phyloP scores from a whole-genome alignment of 2,113 vertebrate genomes.

The Xenopus laevis region DNA sequence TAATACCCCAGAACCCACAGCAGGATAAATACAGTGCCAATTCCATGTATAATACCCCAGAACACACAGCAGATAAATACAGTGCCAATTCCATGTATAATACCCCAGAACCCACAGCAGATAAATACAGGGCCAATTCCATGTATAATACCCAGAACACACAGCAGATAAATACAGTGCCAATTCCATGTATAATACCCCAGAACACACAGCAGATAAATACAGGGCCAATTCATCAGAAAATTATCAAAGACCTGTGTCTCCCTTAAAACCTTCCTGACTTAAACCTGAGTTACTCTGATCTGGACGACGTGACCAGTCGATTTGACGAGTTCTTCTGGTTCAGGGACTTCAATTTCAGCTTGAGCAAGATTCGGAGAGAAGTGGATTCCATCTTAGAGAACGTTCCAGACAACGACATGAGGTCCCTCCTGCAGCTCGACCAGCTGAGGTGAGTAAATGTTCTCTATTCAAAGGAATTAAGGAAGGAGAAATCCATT shows the following conservation, averaged over 20 bases:
- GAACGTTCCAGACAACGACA: slow-evolving; percentile 50
- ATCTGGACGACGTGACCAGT: slow-evolving; percentile 85
- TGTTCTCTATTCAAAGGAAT: slow-evolving; percentile 95
- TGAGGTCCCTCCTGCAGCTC: slow-evolving; percentile 70
- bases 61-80: too few relatives aligned
- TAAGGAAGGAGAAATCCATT: slow-evolving; percentile 82
- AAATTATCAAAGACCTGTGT: slow-evolving; percentile 83
- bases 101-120: too few relatives aligned
- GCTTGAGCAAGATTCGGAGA: slow-evolving; percentile 74
- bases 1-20: too few relatives aligned
- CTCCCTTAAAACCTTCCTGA: slow-evolving; percentile 86
- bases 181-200: too few relatives aligned
- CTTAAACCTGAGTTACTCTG: slow-evolving; percentile 88
- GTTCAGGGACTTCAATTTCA: slow-evolving; percentile 98
- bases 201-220: too few relatives aligned
- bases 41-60: too few relatives aligned
- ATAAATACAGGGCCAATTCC: too few relatives aligned
- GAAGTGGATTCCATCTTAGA: slow-evolving; percentile 76
- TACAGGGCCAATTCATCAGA: too few relatives aligned
- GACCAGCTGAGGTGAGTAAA: slow-evolving; percentile 88
- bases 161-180: too few relatives aligned
- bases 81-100: too few relatives aligned
- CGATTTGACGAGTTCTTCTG: slow-evolving; percentile 95
- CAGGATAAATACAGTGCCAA: too few relatives aligned
- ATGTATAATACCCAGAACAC: too few relatives aligned